phyloP scores from a whole-genome alignment of 2,888 invertebrate species.

The Parascotia fuliginaria region DNA sequence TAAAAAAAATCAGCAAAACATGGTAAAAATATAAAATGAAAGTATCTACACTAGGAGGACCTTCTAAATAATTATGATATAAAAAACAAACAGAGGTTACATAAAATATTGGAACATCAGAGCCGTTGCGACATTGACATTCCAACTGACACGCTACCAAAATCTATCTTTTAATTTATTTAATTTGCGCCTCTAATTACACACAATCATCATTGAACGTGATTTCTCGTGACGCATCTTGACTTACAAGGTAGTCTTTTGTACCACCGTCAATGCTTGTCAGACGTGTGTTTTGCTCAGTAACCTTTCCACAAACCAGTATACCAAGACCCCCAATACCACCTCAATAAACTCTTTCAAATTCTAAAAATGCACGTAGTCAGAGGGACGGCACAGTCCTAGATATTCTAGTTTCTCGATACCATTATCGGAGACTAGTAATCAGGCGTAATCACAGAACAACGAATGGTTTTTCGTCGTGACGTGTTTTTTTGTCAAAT shows the following conservation, averaged over 20 bases:
- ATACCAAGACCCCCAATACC: conserved; percentile 43
- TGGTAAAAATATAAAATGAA: no score
- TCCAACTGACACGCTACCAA: conserved; percentile 63
- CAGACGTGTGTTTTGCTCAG: conserved; percentile 69
- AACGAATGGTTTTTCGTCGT: conserved; percentile 73
- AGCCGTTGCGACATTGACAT: conserved; percentile 71
- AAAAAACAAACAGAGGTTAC: conserved; percentile 5
- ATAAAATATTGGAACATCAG: conserved; percentile 8
- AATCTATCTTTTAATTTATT: conserved; percentile 72
- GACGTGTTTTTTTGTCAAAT: conserved; percentile 71
- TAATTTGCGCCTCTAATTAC: conserved; percentile 81
- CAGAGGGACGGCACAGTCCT: conserved; percentile 51
- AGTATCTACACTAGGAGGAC: background rate
- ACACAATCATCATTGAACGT: conserved; percentile 72
- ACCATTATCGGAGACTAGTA: conserved; percentile 78
- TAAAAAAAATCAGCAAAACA: no score
- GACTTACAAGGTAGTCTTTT: conserved; percentile 83
- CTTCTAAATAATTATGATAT: background rate
- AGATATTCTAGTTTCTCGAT: conserved; percentile 48
- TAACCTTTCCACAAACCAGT: conserved; percentile 65
- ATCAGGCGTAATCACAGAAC: conserved; percentile 77
- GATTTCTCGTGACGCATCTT: conserved; percentile 71
- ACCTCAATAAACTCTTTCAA: conserved; percentile 36
- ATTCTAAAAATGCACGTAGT: conserved; percentile 12
- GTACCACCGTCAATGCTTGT: conserved; percentile 74